Base-by-base conservation (phyloP, 2,888 invertebrate species). In the Rhingia rostrata region DNA sequence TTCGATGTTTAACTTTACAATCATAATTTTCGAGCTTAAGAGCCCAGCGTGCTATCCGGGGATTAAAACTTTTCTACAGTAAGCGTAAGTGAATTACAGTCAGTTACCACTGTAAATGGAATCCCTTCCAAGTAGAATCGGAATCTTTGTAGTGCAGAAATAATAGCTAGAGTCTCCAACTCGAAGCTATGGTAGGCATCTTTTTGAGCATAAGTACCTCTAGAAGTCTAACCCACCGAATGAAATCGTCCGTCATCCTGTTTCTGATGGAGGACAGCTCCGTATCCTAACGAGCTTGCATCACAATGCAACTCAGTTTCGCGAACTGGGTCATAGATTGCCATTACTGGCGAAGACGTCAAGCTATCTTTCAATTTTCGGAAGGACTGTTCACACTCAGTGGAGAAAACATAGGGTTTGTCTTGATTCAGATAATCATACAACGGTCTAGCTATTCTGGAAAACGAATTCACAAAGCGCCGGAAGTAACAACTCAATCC, bases 301-400 rank as follows among this genome's bases (percentile, higher is more conserved):
- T 89, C 88, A 1, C 88, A 88, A 60, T 89, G 88, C 4, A 88
- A 51, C 70, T 89, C 87, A 32, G 87, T 87, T 47, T 56, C 51
- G 6, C 64, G 45, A 67, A 78, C 58, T 7, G 86, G 87, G 37
- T 88, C 80, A 64, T 87, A 90, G 1, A 90, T 60, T 2, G 87
- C 84, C 9, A 90, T 70, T n/a, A 89, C 83, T 41, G 41, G 41
- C 0, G 41, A 41, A n/a, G 41, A 41, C 9, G 4, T 41, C n/a
- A 41, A 7, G n/a, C 41, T 9, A 2, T 41, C n/a, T n/a, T 6
- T n/a, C n/a, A 45, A n/a, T 4, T 12, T 0, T 6, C n/a, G 5
- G 6, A 45, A 45, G n/a, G 45, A n/a, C 6, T 12, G 4, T 12
- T 3, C 4, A 45, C 45, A 45, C 6, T 45, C 45, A n/a, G 4